phyloP scores from a whole-genome alignment of 1,140 invertebrate genomes.

The Whitmania pigra region DNA sequence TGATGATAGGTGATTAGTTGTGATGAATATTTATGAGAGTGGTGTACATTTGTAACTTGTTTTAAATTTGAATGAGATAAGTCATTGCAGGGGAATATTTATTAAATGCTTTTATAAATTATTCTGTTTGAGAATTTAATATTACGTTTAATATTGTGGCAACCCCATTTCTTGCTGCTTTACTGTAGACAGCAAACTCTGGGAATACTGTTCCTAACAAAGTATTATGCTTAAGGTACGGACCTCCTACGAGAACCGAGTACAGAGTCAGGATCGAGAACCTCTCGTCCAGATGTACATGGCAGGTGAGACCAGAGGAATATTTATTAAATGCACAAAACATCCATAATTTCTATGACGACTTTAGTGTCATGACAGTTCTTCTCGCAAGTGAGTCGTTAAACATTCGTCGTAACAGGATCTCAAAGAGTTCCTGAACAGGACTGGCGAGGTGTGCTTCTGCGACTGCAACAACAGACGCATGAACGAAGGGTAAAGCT shows the following conservation, averaged over 20 bases:
- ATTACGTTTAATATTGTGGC: background rate
- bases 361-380: background rate
- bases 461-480: constrained; percentile 9
- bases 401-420: background rate
- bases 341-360: background rate
- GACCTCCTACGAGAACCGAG: constrained; percentile 11
- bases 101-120: no score
- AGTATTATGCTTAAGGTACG: background rate
- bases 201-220: background rate
- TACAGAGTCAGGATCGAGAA: constrained; percentile 17
- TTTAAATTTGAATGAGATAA: no score
- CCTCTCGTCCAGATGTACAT: constrained; percentile 8
- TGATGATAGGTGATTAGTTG: no score
- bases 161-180: background rate
- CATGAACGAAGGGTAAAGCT: constrained; percentile 9
- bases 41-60: no score
- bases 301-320: constrained; percentile 20
- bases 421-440: constrained; percentile 17
- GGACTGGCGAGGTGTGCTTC: constrained; percentile 16
- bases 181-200: background rate
- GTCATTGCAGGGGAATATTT: no score
- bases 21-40: no score
- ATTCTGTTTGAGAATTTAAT: no score
- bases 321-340: no score
- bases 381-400: background rate